Conservation (phyloP, 2,888 invertebrate species). For the Octonoba sinensis region DNA sequence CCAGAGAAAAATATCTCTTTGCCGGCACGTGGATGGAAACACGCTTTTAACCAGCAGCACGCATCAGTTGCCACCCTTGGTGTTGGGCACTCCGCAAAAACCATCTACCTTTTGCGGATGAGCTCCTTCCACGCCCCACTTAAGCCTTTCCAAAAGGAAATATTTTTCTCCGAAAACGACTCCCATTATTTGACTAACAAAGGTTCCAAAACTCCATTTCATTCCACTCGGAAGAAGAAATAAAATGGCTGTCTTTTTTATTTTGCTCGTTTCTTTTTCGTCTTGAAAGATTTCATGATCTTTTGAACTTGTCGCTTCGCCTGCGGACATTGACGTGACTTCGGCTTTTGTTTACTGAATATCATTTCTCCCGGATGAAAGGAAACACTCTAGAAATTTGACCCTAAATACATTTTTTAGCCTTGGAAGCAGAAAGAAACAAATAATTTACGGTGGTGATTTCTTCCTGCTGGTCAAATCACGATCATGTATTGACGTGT, state of each 20-base stretch:
- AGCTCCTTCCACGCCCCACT: slow-evolving; percentile 56
- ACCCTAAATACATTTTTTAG: slow-evolving; percentile 21
- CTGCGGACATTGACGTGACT: slow-evolving; percentile 44
- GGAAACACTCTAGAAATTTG: slow-evolving; percentile 43
- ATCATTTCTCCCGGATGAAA: slow-evolving; percentile 5
- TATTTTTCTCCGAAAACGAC: slow-evolving; percentile 29
- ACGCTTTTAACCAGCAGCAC: slow-evolving; percentile 12
- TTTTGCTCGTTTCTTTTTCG: slow-evolving; percentile 7
- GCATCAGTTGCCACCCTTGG: slow-evolving; percentile 43
- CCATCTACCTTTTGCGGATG: slow-evolving; percentile 38
- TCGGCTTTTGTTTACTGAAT: slow-evolving; percentile 9
- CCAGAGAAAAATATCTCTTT: no score
- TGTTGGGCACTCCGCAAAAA: slow-evolving; percentile 18
- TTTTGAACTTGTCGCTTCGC: slow-evolving; percentile 39
- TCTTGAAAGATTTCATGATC: slow-evolving; percentile 29
- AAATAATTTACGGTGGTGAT: no score
- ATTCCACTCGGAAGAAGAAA: slow-evolving; percentile 49
- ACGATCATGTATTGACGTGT: no score
- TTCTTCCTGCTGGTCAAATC: no score
- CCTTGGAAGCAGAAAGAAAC: slow-evolving; percentile 9
- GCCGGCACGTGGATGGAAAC: slow-evolving; percentile 11
- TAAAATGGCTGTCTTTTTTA: slow-evolving; percentile 20
- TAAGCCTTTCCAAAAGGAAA: slow-evolving; percentile 34
- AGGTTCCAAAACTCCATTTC: slow-evolving; percentile 38
- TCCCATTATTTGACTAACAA: slow-evolving; percentile 32